Base-by-base conservation (phyloP, 2,797 vertebrate species). In the Esox masquinongy region DNA sequence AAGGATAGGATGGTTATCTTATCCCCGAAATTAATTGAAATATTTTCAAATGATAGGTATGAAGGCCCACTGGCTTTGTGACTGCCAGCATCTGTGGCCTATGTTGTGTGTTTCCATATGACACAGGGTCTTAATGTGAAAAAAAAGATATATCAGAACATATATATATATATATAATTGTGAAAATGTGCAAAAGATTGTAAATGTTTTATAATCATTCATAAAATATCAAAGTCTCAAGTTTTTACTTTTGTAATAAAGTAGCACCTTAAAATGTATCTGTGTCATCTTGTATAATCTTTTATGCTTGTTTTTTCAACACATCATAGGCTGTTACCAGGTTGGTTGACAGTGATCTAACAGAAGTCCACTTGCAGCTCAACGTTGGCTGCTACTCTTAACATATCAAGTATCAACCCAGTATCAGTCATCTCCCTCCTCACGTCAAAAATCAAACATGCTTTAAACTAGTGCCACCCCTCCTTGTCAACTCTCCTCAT, bases 221-320 rank as follows among this genome's bases (percentile, higher is more conserved):
- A 91, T 93, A 93, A 90, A 92, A 92, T 91, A 92, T 91, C 88
- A 92, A 94, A 94, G 89, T 90, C 22, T 82, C 69, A 89, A 93
- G 90, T 95, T 95, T 94, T 94, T 95, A 95, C 94, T 95, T 95
- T 95, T 95, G 88, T 94, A 95, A 94, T 95, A 94, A 94, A 94
- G 90, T 91, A 92, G 91, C 94, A 94, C 92, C 90, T 92, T 89
- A 92, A 88, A 86, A 88, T 69, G 24, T 68, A 39, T 78, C 17
- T 15, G 11, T 74, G 16, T 34, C 50, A 74, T 51, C 34, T 69
- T 67, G 59, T 16, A n/a, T 8, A 43, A 73, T 68, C n/a, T 16
- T 68, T 56, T 7, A 59, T 69, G 26, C 29, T 31, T 17, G 61
- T 34, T 31, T 36, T 34, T 67, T 6, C 0, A 67, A 7, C 29